Evolutionary conservation across 2,113 vertebrate genomes (phyloP), one percentile per base, ranked within the genome.

Genomic region (Mugil cephalus): DNA sequence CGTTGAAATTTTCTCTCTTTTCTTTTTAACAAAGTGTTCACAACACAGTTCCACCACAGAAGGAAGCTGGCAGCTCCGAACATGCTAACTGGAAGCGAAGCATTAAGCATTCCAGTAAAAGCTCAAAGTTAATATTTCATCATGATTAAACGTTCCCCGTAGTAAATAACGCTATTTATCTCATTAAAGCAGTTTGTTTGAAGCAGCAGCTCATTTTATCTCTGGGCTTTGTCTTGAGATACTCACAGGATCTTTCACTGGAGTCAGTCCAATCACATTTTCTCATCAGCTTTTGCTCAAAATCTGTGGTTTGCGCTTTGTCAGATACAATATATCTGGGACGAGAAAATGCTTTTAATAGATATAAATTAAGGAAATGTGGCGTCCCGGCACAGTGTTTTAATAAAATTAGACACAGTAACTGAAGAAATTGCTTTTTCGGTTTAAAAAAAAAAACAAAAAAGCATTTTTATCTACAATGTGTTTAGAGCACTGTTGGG

Each of bases 261-360:
- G 14, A 65, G 64, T 64, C 18, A 55, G 24, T 46, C 18, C 12
- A 35, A 55, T 56, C 13, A 35, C 4, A 66, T 66, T 51, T 69
- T 43, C n/a, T 10, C 12, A 60, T 46, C 10, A 48, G 4, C 40
- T 59, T 38, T 53, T 21, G 18, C 21, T 52, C 10, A 30, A 30
- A 30, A 17, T 18, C 15, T 42, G 3, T 40, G n/a, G 36, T 4
- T 13, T 65, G 46, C 13, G 40, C 13, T 69, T 50, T 24, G 11
- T 62, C 15, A 14, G 5, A 21, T 46, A 30, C 30, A 3, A 21
- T 46, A 30, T 39, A 39, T 35, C 18, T 53, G 7, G 19, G 30
- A n/a, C 21, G 15, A 36, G 46, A 45, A 53, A 47, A 47, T 1
- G 8, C 53, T 48, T 48, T 46, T 14, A 30, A 30, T 7, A 55